Evolutionary conservation across 2,888 invertebrate species (phyloP), one percentile per base, ranked within the genome.

Genomic region (Euclidia mi): DNA sequence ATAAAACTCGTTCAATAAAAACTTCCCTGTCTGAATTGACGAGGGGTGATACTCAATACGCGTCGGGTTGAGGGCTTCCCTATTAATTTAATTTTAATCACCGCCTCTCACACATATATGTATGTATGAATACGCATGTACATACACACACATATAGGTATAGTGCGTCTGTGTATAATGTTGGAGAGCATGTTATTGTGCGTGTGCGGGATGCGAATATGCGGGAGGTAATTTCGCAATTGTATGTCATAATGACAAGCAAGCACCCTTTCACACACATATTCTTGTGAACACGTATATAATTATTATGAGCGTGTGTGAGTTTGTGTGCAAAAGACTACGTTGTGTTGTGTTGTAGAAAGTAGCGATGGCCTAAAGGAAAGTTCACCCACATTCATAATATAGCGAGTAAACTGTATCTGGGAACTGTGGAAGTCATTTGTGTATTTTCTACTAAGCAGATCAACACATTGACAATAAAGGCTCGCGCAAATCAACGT

Each of bases 31-130:
- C 31, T 17, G 32, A 45, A 52, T 10, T 32, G 44, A 40, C 51
- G 45, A 52, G 45, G 51, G 31, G 14, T 29, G n/a, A 45, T 45
- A 44, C 40, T 9, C 15, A 28, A 42, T 18, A 42, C 9, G 41
- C 15, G 41, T 20, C 37, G 44, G 41, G 47, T 37, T 46, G 66
- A 34, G 40, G 20, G 48, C 29, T 15, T 25, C 20, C 35, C 28
- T 51, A 63, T 53, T 65, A 40, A 58, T 62, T 58, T 47, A 52
- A 45, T 53, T 68, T 58, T 50, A 50, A 70, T 65, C 63, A 43
- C 46, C 48, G 12, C 44, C 44, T 20, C 20, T 42, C 49, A 42
- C 25, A 17, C 32, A 11, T 18, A n/a, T 15, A 15, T 1, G 6
- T 12, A 1, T 9, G n/a, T 40, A 4, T 32, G 1, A 2, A 32